phyloP scores from a whole-genome alignment of 2,797 vertebrate species.

The Steatocranus sp. region DNA sequence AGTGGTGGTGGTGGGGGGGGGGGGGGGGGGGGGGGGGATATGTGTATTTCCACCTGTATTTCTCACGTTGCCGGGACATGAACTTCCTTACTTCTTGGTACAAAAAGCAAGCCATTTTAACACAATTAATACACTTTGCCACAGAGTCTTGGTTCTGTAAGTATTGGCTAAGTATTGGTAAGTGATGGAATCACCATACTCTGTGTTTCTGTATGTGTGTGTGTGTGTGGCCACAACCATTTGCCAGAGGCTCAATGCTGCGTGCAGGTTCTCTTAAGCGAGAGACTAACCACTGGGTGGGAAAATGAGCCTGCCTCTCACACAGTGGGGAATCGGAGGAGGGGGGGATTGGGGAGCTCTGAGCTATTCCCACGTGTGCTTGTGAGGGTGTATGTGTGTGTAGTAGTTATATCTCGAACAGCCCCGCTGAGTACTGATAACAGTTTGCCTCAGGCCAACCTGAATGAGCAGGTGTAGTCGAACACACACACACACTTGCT shows the following conservation, averaged over 20 bases:
- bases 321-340: background rate
- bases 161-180: background rate
- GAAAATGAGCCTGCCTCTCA: slow-evolving; percentile 31
- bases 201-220: background rate
- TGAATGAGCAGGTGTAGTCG: slow-evolving; percentile 26
- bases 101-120: background rate
- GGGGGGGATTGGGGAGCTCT: background rate
- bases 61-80: background rate
- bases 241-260: background rate
- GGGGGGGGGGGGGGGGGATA: too few relatives aligned
- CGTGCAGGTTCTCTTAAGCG: background rate
- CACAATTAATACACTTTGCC: background rate
- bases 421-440: slow-evolving; percentile 8
- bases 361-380: background rate
- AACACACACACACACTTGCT: background rate
- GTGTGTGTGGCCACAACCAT: background rate
- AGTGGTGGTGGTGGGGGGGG: too few relatives aligned
- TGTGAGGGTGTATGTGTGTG: background rate
- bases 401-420: slow-evolving; percentile 1
- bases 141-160: background rate
- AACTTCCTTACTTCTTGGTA: background rate
- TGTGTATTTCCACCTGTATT: background rate
- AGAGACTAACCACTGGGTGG: slow-evolving; percentile 24
- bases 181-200: background rate
- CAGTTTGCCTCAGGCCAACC: slow-evolving; percentile 13